These are phyloP conservation scores for Cassiopea xamachana DNA, from an alignment of 30 jellyfish, hydroid and myxozoan genomes.

Conservation along the genomic window DNA sequence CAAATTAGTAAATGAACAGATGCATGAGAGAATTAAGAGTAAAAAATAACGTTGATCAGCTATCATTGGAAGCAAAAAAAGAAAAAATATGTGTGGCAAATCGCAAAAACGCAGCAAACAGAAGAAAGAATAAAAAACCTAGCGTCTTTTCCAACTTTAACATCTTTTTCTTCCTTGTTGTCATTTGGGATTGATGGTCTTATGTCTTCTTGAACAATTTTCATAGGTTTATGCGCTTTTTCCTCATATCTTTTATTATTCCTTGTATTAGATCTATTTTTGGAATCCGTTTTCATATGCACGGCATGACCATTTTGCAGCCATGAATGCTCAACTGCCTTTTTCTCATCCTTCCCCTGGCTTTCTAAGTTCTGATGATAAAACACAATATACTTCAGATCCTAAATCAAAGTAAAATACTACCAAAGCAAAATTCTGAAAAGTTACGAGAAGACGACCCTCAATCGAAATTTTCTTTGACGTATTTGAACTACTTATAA, in stretches of 20 bases:
- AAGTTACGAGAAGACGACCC: no score
- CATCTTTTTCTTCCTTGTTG: constrained; percentile 26
- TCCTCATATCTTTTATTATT: constrained; percentile 15
- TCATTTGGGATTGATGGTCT: constrained; percentile 70
- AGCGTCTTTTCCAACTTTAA: constrained; percentile 24
- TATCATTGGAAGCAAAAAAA: no score
- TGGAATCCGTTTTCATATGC: constrained; percentile 16
- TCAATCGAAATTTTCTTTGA: no score
- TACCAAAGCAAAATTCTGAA: no score
- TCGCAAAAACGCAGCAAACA: not conserved
- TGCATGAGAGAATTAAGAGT: not conserved
- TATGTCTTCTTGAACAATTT: constrained; percentile 68
- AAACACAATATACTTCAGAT: not conserved
- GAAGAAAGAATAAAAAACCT: not conserved
- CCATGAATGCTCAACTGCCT: constrained; percentile 5
- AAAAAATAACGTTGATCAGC: no score
- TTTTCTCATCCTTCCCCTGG: constrained; percentile 17
- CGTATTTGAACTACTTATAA: no score
- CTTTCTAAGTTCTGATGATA: constrained; percentile 5
- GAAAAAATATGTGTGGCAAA: not conserved
- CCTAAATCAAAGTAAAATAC: no score
- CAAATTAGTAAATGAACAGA: not conserved
- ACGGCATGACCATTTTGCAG: constrained; percentile 52
- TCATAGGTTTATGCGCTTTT: constrained; percentile 39
- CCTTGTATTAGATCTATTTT: constrained; percentile 11